These are phyloP conservation scores for Hedya salicella DNA, from an alignment of 2,888 invertebrate species.

Conservation along the genomic window DNA sequence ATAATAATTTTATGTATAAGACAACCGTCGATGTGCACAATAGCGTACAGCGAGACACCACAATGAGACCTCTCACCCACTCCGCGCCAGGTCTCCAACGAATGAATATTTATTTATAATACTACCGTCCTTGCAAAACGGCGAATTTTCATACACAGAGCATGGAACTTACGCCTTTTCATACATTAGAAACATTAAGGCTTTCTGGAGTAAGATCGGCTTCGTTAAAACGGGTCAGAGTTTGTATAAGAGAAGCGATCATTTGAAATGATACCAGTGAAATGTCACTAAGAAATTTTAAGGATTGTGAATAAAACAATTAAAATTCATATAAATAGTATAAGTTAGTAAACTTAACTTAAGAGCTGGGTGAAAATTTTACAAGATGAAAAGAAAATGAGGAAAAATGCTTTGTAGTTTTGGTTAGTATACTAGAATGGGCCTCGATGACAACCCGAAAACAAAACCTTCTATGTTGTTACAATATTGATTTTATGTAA, in stretches of 20 bases:
- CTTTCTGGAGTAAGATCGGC: conserved; percentile 3
- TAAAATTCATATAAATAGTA: no score
- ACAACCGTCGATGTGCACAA: conserved; percentile 28
- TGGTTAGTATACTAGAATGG: no score
- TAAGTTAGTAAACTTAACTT: no score
- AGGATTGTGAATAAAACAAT: no score
- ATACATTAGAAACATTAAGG: background rate
- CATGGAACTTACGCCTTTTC: background rate
- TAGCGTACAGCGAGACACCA: conserved; percentile 55
- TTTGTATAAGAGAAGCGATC: background rate
- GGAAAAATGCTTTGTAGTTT: no score
- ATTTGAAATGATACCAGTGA: background rate
- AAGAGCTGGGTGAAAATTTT: no score
- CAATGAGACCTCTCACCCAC: conserved; percentile 67
- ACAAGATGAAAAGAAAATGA: no score
- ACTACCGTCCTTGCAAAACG: background rate
- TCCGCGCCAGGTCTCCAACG: conserved; percentile 25
- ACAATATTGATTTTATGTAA: no score
- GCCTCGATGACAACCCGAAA: no score
- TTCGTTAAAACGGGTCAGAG: conserved; percentile 18
- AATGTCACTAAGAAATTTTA: background rate
- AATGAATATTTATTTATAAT: conserved; percentile 39
- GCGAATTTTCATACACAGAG: background rate
- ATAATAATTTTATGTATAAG: background rate
- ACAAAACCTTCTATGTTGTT: no score